These are phyloP conservation scores for Melanostigma gelatinosum DNA, from an alignment of 2,113 vertebrate species.

Conservation along the genomic window DNA sequence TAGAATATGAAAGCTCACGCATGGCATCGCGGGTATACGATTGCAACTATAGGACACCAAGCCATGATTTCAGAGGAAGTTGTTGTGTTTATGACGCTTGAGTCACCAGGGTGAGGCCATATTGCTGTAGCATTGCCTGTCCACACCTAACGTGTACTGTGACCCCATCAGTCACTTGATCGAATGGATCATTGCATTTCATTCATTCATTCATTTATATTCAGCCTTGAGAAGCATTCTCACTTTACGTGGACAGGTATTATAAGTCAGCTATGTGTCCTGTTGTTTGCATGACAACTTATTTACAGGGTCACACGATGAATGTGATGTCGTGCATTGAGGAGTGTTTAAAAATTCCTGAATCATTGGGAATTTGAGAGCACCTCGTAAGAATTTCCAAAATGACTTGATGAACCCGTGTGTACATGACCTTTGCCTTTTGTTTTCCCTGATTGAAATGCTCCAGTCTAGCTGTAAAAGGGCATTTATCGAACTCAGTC, in stretches of 20 bases:
- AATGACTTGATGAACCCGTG: slow-evolving; percentile 26
- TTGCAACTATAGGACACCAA: slow-evolving; percentile 34
- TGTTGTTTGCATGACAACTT: slow-evolving; percentile 20
- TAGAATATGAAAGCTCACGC: not conserved
- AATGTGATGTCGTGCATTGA: slow-evolving; percentile 11
- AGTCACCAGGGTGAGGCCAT: slow-evolving; percentile 57
- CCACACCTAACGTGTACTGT: slow-evolving; percentile 56
- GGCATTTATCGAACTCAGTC: slow-evolving; percentile 45
- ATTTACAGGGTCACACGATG: slow-evolving; percentile 36
- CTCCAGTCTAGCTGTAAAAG: slow-evolving; percentile 29
- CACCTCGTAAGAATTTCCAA: slow-evolving; percentile 7
- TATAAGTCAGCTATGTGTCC: slow-evolving; percentile 12
- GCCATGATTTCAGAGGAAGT: slow-evolving; percentile 48
- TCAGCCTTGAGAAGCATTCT: slow-evolving; percentile 46
- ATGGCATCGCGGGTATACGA: slow-evolving; percentile 25
- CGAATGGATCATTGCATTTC: slow-evolving; percentile 36
- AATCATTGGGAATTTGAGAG: not conserved
- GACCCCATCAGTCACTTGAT: slow-evolving; percentile 59
- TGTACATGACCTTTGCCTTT: slow-evolving; percentile 50
- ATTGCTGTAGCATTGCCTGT: slow-evolving; percentile 16
- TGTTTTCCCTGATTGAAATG: slow-evolving; percentile 12
- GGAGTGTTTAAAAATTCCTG: slow-evolving; percentile 10
- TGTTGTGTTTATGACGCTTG: slow-evolving; percentile 37
- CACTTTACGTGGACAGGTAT: slow-evolving; percentile 22
- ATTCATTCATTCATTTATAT: slow-evolving; percentile 30